Conservation (phyloP, 2,113 vertebrate genomes). For the Lepisosteus osseus region DNA sequence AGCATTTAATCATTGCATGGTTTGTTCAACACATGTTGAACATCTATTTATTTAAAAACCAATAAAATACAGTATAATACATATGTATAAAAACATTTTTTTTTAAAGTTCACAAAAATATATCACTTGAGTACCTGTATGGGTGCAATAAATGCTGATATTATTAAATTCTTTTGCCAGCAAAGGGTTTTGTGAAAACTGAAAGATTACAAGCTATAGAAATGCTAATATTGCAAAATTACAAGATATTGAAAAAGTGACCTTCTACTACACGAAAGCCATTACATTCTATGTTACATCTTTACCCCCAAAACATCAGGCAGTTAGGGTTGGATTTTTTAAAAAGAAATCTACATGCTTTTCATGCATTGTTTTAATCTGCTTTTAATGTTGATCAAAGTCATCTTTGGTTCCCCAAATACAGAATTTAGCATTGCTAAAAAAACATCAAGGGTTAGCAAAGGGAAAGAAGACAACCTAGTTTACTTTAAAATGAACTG, state of each 20-base stretch:
- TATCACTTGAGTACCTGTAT: constrained; percentile 68
- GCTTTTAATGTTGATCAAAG: constrained; percentile 30
- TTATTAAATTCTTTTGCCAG: constrained; percentile 73
- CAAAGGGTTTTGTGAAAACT: constrained; percentile 67
- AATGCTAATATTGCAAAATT: constrained; percentile 52
- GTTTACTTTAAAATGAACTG: too few species aligned
- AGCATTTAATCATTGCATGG: background rate
- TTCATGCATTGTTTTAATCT: constrained; percentile 47
- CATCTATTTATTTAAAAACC: constrained; percentile 70
- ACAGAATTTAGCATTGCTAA: constrained; percentile 34
- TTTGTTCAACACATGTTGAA: constrained; percentile 60
- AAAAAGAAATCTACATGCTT: constrained; percentile 22
- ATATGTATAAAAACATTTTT: constrained; percentile 75
- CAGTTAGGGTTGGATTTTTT: too few species aligned
- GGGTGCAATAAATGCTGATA: constrained; percentile 63
- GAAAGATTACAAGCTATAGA: constrained; percentile 57
- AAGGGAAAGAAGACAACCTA: too few species aligned
- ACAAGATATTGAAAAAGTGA: constrained; percentile 54
- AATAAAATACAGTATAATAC: constrained; percentile 69
- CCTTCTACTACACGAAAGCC: constrained; percentile 54
- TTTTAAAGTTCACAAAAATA: constrained; percentile 76
- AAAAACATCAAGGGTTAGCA: constrained; percentile 15
- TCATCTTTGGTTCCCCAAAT: constrained; percentile 68
- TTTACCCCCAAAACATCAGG: constrained; percentile 35
- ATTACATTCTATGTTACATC: constrained; percentile 64